Percentiles rank a stretch among this genome's conserved stretches.
Evolutionary conservation across 2,113 vertebrate species (phyloP).

Genomic region (Rhabdornis inornatus): DNA sequence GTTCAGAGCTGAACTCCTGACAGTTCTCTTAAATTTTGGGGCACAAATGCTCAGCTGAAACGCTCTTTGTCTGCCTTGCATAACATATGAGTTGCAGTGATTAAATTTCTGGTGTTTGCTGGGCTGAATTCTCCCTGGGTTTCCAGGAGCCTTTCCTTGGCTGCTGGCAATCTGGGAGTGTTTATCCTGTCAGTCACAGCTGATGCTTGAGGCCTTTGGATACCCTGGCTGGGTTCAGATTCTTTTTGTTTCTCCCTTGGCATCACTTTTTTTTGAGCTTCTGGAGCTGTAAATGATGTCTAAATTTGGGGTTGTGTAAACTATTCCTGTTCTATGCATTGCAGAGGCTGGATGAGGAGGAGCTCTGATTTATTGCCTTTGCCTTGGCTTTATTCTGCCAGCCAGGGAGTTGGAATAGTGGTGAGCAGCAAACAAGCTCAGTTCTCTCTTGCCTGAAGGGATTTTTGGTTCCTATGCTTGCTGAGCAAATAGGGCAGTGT

Average conservation of each 20-base stretch:
- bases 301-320: neutral
- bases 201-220: neutral
- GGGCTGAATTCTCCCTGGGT: neutral
- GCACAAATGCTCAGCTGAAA: neutral
- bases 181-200: slow-evolving; percentile 38
- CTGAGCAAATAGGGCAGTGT: neutral
- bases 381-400: neutral
- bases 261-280: neutral
- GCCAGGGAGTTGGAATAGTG: neutral
- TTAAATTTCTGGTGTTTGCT: neutral
- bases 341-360: neutral
- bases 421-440: neutral
- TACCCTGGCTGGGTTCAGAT: neutral
- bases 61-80: neutral
- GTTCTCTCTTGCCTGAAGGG: neutral
- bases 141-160: neutral
- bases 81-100: neutral
- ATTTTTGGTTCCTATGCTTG: neutral
- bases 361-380: neutral
- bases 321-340: fast-evolving
- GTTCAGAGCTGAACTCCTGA: neutral
- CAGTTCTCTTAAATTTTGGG: neutral
- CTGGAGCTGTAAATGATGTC: neutral
- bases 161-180: neutral
- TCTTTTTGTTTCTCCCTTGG: neutral